Evolutionary conservation across 2,888 invertebrate genomes (phyloP).

Genomic region (Athalia rosae): DNA sequence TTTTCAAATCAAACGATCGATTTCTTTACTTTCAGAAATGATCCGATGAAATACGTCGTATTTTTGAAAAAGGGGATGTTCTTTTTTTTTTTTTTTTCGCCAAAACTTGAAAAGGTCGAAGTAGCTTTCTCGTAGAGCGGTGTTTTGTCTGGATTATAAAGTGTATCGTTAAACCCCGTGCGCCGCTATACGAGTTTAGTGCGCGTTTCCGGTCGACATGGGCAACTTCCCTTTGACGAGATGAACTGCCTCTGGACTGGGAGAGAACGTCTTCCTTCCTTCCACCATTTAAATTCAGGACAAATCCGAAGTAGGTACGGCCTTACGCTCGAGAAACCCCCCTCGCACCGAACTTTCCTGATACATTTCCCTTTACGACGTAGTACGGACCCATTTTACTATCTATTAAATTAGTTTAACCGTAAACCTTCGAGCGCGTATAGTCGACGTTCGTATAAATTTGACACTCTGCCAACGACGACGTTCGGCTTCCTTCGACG

Average conservation of each 20-base stretch:
- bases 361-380: slow-evolving; percentile 30
- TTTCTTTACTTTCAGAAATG: too few species aligned
- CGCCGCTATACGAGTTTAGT: slow-evolving; percentile 15
- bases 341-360: slow-evolving; percentile 6
- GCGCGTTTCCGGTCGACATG: slow-evolving; percentile 21
- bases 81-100: too few species aligned
- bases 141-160: too few species aligned
- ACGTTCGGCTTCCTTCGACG: neutral
- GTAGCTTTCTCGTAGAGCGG: too few species aligned
- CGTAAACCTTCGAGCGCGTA: slow-evolving; percentile 22
- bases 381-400: slow-evolving; percentile 27
- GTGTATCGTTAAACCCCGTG: slow-evolving; percentile 6
- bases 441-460: slow-evolving; percentile 12
- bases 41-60: too few species aligned
- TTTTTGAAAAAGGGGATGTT: too few species aligned
- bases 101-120: too few species aligned
- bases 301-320: slow-evolving; percentile 3
- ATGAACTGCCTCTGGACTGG: neutral
- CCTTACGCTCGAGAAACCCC: neutral
- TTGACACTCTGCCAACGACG: slow-evolving; percentile 9
- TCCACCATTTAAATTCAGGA: slow-evolving; percentile 13
- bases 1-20: too few species aligned
- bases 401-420: slow-evolving; percentile 40
- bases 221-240: slow-evolving; percentile 4
- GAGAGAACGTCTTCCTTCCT: neutral